These are phyloP conservation scores for Trogon surrucura DNA, from an alignment of 2,113 vertebrate genomes.

Conservation along the genomic window DNA sequence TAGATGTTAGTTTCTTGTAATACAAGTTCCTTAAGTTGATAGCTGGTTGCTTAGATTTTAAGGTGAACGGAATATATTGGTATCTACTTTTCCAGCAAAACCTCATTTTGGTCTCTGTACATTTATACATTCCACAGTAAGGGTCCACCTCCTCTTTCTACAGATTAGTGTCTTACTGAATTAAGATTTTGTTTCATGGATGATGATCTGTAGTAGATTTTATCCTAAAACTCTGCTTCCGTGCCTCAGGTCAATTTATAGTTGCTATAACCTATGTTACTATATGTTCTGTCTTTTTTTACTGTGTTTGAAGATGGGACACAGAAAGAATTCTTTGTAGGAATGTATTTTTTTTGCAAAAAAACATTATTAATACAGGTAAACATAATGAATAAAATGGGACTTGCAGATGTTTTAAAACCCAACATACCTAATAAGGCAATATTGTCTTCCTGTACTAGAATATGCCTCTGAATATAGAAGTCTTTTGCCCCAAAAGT, in stretches of 20 bases:
- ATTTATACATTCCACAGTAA: background rate
- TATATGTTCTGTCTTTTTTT: background rate
- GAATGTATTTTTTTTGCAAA: background rate
- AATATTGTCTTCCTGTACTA: background rate
- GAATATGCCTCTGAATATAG: background rate
- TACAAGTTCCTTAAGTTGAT: conserved; percentile 22
- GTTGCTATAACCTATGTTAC: background rate
- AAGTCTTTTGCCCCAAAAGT: background rate
- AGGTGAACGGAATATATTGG: background rate
- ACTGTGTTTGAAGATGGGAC: background rate
- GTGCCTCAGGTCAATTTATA: background rate
- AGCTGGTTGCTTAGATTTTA: conserved; percentile 7
- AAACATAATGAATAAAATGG: background rate
- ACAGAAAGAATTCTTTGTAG: background rate
- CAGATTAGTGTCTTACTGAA: background rate
- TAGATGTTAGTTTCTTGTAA: conserved; percentile 27
- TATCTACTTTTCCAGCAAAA: background rate
- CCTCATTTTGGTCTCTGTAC: background rate
- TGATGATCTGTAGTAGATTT: background rate
- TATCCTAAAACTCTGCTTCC: background rate
- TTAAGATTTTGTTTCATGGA: background rate
- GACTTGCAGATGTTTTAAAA: background rate
- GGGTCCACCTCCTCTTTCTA: background rate
- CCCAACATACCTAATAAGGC: background rate
- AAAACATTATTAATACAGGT: background rate